phyloP scores from a whole-genome alignment of 2,797 vertebrate genomes.

The Apogon talboti region DNA sequence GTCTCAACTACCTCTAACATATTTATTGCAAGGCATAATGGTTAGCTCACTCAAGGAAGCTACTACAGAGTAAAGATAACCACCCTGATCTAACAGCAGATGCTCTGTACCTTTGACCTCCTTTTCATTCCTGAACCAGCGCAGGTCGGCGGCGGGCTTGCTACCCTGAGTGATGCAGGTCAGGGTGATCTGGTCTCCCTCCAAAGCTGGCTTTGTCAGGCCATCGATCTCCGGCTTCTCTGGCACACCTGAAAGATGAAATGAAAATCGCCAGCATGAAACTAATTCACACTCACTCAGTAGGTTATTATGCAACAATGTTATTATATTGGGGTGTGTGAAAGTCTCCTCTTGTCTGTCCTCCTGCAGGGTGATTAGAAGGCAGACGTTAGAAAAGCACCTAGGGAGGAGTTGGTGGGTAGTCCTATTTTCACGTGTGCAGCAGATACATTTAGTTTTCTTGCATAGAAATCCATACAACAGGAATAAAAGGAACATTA shows the following conservation, averaged over 20 bases:
- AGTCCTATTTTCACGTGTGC: not conserved
- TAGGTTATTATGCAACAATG: constrained; percentile 54
- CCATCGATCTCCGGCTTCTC: constrained; percentile 96
- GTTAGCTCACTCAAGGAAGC: too few species aligned
- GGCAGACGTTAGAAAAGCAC: constrained; percentile 35
- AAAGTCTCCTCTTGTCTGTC: constrained; percentile 37
- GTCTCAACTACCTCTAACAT: not conserved
- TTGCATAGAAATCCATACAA: constrained; percentile 18
- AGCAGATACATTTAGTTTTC: constrained; percentile 2
- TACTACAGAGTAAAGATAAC: too few species aligned
- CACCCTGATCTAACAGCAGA: constrained; percentile 2
- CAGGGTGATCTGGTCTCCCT: constrained; percentile 95
- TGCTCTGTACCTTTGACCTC: constrained; percentile 92
- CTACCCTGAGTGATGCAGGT: constrained; percentile 98
- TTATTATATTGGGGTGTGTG: constrained; percentile 40
- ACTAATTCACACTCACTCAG: constrained; percentile 40
- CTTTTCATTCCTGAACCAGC: constrained; percentile 98
- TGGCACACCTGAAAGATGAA: constrained; percentile 88
- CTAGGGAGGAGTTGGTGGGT: constrained; percentile 8
- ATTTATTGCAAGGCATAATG: not conserved
- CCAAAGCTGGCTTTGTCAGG: constrained; percentile 92
- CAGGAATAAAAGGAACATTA: constrained; percentile 3
- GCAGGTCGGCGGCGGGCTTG: constrained; percentile 97
- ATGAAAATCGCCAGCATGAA: constrained; percentile 38
- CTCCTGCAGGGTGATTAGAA: constrained; percentile 55